These are phyloP conservation scores for Oncorhynchus nerka DNA, from an alignment of 2,113 vertebrate species.

Conservation along the genomic window DNA sequence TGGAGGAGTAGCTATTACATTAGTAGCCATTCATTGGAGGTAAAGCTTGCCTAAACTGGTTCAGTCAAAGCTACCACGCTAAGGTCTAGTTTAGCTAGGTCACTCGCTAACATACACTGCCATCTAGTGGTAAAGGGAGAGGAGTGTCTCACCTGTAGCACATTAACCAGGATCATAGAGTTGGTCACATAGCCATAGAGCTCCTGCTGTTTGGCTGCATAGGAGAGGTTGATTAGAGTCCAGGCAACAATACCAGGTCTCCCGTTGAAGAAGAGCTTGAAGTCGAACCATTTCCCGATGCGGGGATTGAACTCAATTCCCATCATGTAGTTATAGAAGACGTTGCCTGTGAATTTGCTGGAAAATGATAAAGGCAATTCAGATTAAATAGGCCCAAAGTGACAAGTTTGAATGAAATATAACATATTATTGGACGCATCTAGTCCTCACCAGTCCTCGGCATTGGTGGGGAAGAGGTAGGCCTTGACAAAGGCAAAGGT, in stretches of 20 bases:
- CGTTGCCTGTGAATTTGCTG: conserved; percentile 93
- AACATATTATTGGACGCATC: neutral
- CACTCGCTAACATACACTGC: neutral
- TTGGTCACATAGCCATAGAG: conserved; percentile 88
- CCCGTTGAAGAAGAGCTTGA: conserved; percentile 97
- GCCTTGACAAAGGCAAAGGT: conserved; percentile 86
- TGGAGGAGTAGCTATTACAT: conserved; percentile 45
- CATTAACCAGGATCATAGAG: conserved; percentile 92
- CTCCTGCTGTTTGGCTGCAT: conserved; percentile 90
- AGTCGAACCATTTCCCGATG: conserved; percentile 94
- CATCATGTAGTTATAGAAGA: conserved; percentile 99
- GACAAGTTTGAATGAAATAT: neutral
- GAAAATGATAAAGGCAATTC: conserved; percentile 10
- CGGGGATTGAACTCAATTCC: conserved; percentile 98
- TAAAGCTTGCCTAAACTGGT: neutral
- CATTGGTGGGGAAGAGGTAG: conserved; percentile 84
- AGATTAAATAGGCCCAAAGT: neutral
- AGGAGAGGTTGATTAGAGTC: conserved; percentile 96
- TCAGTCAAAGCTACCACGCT: neutral
- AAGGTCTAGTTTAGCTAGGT: neutral
- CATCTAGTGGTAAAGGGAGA: neutral
- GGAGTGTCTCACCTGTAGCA: conserved; percentile 82
- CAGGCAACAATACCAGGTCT: conserved; percentile 93
- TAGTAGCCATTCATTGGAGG: neutral
- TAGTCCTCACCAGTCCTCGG: conserved; percentile 84